Conservation (phyloP, 2,113 vertebrate species). For the Pagrus major region DNA sequence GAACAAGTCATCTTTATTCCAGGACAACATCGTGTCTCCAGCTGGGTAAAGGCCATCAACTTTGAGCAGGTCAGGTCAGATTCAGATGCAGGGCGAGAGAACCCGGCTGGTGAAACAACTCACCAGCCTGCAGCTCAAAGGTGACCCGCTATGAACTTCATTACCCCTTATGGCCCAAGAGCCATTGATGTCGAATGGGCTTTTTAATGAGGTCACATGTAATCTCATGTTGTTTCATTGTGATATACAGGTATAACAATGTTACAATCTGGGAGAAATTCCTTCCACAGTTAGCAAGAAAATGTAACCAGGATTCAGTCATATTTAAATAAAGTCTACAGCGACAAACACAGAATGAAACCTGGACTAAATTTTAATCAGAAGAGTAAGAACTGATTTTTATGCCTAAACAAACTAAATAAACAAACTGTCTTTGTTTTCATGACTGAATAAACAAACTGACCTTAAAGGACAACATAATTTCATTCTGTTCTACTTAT, state of each 20-base stretch:
- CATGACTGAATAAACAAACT: too few relatives aligned
- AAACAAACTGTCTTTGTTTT: too few relatives aligned
- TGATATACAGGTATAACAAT: not conserved
- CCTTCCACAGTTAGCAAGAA: not conserved
- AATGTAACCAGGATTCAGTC: not conserved
- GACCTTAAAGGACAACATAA: too few relatives aligned
- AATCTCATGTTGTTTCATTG: not conserved
- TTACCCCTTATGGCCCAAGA: constrained; percentile 15
- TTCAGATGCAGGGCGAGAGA: not conserved
- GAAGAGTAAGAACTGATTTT: too few relatives aligned
- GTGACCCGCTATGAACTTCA: constrained; percentile 15
- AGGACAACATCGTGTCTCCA: not conserved
- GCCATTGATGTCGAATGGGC: not conserved
- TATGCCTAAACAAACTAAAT: too few relatives aligned
- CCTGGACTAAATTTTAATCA: too few relatives aligned
- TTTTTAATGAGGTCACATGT: constrained; percentile 7
- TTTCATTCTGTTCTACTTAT: too few relatives aligned
- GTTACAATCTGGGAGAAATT: not conserved
- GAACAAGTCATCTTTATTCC: constrained; percentile 27
- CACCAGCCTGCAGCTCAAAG: not conserved
- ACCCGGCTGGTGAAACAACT: not conserved
- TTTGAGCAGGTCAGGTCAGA: constrained; percentile 15
- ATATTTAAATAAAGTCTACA: not conserved
- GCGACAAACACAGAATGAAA: not conserved
- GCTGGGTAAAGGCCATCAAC: constrained; percentile 24